phyloP scores from a whole-genome alignment of 2,888 invertebrate species.

The Sarcophaga subvicina region DNA sequence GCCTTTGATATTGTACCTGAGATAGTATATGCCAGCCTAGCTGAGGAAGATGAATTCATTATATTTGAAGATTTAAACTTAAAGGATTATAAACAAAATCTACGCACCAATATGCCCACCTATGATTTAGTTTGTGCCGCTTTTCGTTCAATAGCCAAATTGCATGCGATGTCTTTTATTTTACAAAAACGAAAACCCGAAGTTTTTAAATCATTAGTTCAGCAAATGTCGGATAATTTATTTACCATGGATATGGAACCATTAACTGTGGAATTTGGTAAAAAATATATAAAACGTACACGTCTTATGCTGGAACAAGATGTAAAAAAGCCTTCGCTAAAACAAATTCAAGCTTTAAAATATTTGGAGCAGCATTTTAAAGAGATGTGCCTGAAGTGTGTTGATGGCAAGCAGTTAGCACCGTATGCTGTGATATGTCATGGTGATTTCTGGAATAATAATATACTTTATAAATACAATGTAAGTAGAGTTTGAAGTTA shows the following conservation, averaged over 20 bases:
- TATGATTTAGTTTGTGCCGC: constrained; percentile 80
- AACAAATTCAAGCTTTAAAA: constrained; percentile 69
- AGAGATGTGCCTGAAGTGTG: constrained; percentile 72
- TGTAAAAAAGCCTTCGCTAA: constrained; percentile 59
- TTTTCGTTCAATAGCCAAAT: constrained; percentile 81
- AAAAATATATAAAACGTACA: constrained; percentile 73
- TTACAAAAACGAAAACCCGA: constrained; percentile 76
- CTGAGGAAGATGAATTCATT: constrained; percentile 74
- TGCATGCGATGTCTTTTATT: constrained; percentile 82
- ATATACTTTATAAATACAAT: constrained; percentile 77
- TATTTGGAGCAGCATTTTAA: constrained; percentile 73
- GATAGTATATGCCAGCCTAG: constrained; percentile 72
- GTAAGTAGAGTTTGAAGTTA: constrained; percentile 72
- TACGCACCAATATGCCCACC: constrained; percentile 79
- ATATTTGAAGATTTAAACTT: constrained; percentile 76
- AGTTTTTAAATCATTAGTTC: constrained; percentile 70
- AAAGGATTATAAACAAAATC: constrained; percentile 71
- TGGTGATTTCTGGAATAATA: constrained; percentile 80
- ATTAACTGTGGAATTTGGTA: constrained; percentile 76
- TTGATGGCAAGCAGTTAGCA: constrained; percentile 72
- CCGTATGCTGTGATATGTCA: constrained; percentile 78
- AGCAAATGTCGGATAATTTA: constrained; percentile 74
- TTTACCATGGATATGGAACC: constrained; percentile 73
- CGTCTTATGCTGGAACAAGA: constrained; percentile 73
- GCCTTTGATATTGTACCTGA: constrained; percentile 71